Evolutionary conservation across 2,797 vertebrate species (phyloP).

Genomic region (Acanthurus lineatus): DNA sequence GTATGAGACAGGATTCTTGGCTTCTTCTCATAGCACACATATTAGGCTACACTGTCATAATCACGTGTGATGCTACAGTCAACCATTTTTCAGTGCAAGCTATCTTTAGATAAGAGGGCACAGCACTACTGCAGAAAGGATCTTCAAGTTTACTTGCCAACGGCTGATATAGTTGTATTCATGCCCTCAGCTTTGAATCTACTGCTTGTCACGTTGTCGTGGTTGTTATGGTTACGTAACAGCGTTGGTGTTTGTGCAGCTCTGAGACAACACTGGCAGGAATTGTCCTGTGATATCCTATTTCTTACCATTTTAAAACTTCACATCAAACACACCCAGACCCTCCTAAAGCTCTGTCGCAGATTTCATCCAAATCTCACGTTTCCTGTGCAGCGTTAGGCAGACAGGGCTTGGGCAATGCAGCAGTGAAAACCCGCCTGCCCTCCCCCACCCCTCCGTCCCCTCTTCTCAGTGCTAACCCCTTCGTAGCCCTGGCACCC

Average conservation of each 20-base stretch:
- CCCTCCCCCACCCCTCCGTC: conserved; percentile 16
- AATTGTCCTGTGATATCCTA: conserved; percentile 19
- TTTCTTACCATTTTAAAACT: conserved; percentile 11
- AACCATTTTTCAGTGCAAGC: conserved; percentile 24
- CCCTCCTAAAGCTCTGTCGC: not conserved
- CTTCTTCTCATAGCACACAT: conserved; percentile 5
- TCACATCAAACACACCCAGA: not conserved
- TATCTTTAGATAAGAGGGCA: conserved; percentile 49
- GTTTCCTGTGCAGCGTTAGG: conserved; percentile 39
- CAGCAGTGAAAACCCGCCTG: conserved; percentile 46
- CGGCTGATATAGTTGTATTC: conserved; percentile 30
- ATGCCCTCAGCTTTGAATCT: conserved; percentile 29
- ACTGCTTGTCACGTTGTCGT: conserved; percentile 56
- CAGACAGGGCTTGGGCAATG: conserved; percentile 40
- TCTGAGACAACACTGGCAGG: conserved; percentile 34
- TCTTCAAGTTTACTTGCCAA: conserved; percentile 49
- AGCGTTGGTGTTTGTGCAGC: conserved; percentile 42
- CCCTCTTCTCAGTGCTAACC: conserved; percentile 50
- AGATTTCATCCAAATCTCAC: conserved; percentile 34
- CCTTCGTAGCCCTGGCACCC: conserved; percentile 56
- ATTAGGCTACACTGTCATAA: conserved; percentile 20
- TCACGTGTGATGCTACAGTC: conserved; percentile 40
- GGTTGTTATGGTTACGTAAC: conserved; percentile 76
- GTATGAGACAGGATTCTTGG: conserved; percentile 12
- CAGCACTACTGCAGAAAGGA: conserved; percentile 28